Base-by-base conservation (phyloP, 2,888 invertebrate genomes). In the Azorinus chamasolen region DNA sequence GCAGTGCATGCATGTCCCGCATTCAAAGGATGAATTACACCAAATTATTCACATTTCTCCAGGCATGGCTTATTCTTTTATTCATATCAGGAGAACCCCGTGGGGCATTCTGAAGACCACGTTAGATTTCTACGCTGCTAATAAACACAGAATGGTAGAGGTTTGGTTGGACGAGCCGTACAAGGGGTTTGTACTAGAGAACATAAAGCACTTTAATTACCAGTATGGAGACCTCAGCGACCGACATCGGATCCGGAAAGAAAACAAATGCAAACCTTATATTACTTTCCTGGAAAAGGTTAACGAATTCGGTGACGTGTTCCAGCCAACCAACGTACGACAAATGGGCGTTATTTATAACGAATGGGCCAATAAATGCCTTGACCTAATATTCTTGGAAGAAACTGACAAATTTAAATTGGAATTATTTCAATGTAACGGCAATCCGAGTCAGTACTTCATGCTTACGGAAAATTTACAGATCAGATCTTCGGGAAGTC, bases 151-250 rank as follows among this genome's bases (percentile, higher is more conserved):
- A n/a, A n/a, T n/a, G n/a, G n/a, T 69, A 75, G 50, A 63, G 10
- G 64, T 75, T 2, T 75, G 75, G 75, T 58, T 75, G 57, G 75
- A 75, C 46, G 55, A 55, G 6, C 69, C 69, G 4, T 65, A 59
- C 45, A 58, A 58, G 20, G 39, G n/a, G 24, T 37, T 46, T 10
- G 25, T 64, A 5, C n/a, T 39, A 12, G 18, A 62, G 27, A 55
- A 45, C 22, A 48, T 61, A 10, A 62, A 58, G 27, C 46, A 62
- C 51, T 63, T 45, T 16, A 57, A 58, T 18, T 45, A 18, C 32
- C 51, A 63, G 2, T 4, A 32, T 5, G 69, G 54, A 1, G 32
- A 69, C 41, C 16, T 75, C 0, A 37, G 54, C 4, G 27, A 51
- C 4, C 32, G 75, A 46, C 58, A 39, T 8, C 45, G 50, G 8